These are phyloP conservation scores for Heliconius hermathena DNA, from an alignment of 1,140 invertebrate genomes.

Conservation along the genomic window DNA sequence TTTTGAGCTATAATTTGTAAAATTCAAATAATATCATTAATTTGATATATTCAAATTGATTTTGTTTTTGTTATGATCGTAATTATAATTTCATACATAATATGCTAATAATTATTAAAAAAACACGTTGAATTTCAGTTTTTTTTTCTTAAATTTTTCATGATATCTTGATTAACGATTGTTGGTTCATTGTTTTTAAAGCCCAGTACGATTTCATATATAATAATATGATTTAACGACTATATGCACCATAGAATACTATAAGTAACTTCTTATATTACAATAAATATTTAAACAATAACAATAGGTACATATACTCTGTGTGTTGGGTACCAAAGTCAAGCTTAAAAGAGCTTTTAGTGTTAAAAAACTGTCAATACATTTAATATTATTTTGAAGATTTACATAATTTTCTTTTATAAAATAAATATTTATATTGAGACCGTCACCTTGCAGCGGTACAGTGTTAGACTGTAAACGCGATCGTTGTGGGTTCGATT, in stretches of 20 bases:
- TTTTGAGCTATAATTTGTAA: background rate
- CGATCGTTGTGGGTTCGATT: no score
- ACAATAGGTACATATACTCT: background rate
- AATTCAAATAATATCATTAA: background rate
- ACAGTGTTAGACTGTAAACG: no score
- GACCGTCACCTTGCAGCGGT: no score
- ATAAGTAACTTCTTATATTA: no score
- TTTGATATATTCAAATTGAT: no score
- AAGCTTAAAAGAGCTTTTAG: background rate
- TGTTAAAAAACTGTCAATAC: background rate
- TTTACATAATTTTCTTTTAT: no score
- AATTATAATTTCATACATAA: background rate
- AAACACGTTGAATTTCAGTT: background rate
- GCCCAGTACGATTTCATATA: background rate
- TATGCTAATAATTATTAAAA: no score
- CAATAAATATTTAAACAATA: no score
- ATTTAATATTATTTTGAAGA: no score
- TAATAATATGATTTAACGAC: background rate
- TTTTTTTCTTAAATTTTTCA: no score
- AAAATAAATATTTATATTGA: no score
- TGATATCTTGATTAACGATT: background rate
- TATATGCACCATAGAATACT: background rate
- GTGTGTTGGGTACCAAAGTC: background rate
- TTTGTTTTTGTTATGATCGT: background rate
- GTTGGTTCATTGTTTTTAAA: background rate